Evolutionary conservation across 2,113 vertebrate genomes (phyloP).

Genomic region (Spea bombifrons): DNA sequence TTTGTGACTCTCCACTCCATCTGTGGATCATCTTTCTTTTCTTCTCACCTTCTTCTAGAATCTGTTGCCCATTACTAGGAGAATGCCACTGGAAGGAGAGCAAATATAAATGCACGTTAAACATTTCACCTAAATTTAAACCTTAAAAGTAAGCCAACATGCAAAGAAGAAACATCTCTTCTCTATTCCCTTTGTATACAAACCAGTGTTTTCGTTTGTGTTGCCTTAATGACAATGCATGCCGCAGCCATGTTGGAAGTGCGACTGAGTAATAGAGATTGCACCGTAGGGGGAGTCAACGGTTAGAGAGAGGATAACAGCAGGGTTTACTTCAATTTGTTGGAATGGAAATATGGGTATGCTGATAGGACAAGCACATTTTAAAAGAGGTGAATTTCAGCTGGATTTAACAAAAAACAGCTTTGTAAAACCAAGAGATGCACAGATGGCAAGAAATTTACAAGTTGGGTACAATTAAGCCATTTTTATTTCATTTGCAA

Average conservation of each 20-base stretch:
- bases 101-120: no score
- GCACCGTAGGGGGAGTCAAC: constrained; percentile 47
- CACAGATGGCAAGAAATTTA: constrained; percentile 47
- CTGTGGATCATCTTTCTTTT: no score
- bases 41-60: no score
- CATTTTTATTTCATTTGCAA: constrained; percentile 43
- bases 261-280: constrained; percentile 37
- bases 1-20: no score
- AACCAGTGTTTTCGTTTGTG: constrained; percentile 38
- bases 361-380: constrained; percentile 41
- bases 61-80: no score
- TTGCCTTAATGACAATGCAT: constrained; percentile 38
- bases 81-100: no score
- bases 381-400: constrained; percentile 43
- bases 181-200: neutral
- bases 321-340: constrained; percentile 41
- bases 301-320: constrained; percentile 38
- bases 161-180: constrained; percentile 7
- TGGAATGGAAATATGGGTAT: constrained; percentile 35
- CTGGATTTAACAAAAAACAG: constrained; percentile 26
- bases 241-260: constrained; percentile 34
- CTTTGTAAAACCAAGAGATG: constrained; percentile 33
- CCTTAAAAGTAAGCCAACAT: constrained; percentile 1
- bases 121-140: constrained; percentile 3
- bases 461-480: constrained; percentile 36